Evolutionary conservation across 2,113 vertebrate species (phyloP), one percentile per base, ranked within the genome.

Genomic region (Bubalus kerabau): DNA sequence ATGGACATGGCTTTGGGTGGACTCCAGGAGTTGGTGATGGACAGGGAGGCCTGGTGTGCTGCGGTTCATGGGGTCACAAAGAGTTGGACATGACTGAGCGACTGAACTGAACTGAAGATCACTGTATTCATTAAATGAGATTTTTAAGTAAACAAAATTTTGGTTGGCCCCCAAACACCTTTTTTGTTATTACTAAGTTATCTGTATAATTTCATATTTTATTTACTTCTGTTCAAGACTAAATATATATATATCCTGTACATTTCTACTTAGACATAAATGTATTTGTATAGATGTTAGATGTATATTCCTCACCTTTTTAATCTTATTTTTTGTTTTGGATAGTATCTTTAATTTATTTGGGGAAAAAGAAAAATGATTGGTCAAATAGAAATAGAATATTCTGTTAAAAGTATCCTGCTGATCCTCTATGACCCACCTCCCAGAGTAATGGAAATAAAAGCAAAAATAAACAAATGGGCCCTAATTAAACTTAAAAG

Each of bases 311-410:
- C 54, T 95, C 13, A 32, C 23, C 17, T 90, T 12, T 74, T 92
- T 90, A 89, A 36, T 89, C 84, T 89, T 40, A 82, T 89, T 92
- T 50, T 95, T 94, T 67, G 78, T 95, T 94, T 94, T 96, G 54
- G n/a, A 46, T 10, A 62, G 9, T 81, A 19, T 78, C 64, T 96
- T 83, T 95, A 50, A 43, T 97, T 97, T 15, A 95, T 0, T 88
- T 67, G 89, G 32, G 28, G 21, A 24, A 85, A 87, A 91, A 94
- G 81, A 62, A 83, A 96, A 85, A 50, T 94, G 54, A 93, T 24
- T 95, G 28, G 28, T 48, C 48, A 90, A 43, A 88, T 43, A 94
- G 88, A 71, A 71, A 71, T 43, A 94, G 88, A 85, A 87, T 52
- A 54, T 86, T 93, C n/a, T 90, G 13, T 56, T 71, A 48, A 56